Evolutionary conservation across 2,113 vertebrate species (phyloP), one percentile per base, ranked within the genome.

Genomic region (Coturnix japonica): DNA sequence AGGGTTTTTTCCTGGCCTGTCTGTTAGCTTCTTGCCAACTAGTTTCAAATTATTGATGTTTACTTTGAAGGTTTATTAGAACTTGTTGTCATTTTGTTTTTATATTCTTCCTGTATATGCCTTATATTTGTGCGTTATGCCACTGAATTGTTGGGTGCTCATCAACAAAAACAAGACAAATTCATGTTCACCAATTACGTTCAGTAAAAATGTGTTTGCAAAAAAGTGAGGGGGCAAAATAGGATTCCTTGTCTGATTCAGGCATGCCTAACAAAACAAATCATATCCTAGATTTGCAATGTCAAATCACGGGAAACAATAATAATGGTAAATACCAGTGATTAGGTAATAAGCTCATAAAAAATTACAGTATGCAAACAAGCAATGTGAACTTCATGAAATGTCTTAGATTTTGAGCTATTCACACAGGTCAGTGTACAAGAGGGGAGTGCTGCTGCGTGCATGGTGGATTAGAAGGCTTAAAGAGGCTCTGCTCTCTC

Each of bases 381-480:
- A 53, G 20, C 93, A 54, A 47, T 3, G 41, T 77, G 82, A 89
- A 78, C 66, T 85, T 86, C 2, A 7, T 76, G 76, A 43, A 82
- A 18, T 31, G 23, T 60, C 63, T 65, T 49, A 47, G 78, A 31
- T 84, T 13, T 28, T 0, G 1, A 64, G 26, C 47, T 69, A 70
- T 53, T 83, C 31, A 3, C 8, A 49, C 11, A 9, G 37, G 56
- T 72, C 61, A 47, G 44, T 66, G 57, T 30, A 39, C 30, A 75
- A 65, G 90, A 11, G 35, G 37, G 14, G 57, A 5, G 59, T 72
- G n/a, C n/a, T 72, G 35, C 30, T 72, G 41, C 7, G 0, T 73
- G 77, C 76, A 35, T 2, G 35, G 9, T 76, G 85, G 95, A 93
- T 96, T 93, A 94, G 78, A 72, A 79, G 91, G 25, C 8, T 95